These are phyloP conservation scores for Drosophila subpulchrella DNA, from an alignment of 1,140 invertebrate species.

Conservation along the genomic window DNA sequence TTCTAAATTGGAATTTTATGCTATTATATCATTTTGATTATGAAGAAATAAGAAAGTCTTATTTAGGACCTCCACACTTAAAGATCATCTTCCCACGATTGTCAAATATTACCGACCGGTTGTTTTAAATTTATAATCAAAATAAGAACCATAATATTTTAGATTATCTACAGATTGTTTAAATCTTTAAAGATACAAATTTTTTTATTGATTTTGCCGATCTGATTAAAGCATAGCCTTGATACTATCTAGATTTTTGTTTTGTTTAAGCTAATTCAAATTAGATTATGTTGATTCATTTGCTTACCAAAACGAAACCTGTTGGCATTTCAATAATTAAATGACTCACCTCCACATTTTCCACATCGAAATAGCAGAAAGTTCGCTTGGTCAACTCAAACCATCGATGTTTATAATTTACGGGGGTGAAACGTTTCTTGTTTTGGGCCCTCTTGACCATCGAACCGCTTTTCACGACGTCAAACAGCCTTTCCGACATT, in stretches of 20 bases:
- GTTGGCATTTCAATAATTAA: slow-evolving; percentile 7
- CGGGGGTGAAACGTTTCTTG: slow-evolving; percentile 92
- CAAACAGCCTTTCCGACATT: slow-evolving; percentile 76
- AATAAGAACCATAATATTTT: too few relatives aligned
- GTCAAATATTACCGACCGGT: too few relatives aligned
- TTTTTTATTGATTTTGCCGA: not conserved
- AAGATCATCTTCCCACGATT: too few relatives aligned
- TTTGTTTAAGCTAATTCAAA: slow-evolving; percentile 5
- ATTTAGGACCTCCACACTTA: too few relatives aligned
- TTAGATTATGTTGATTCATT: slow-evolving; percentile 22
- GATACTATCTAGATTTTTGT: not conserved
- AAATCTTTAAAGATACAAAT: not conserved
- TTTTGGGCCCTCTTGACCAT: slow-evolving; percentile 95
- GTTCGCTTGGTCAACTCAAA: slow-evolving; percentile 90
- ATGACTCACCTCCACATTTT: slow-evolving; percentile 89
- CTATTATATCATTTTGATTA: too few relatives aligned
- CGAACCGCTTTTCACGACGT: slow-evolving; percentile 87
- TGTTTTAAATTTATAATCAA: too few relatives aligned
- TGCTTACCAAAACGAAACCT: slow-evolving; percentile 18
- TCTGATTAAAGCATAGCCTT: not conserved
- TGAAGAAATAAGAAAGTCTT: too few relatives aligned
- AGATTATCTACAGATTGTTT: not conserved
- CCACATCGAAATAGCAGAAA: slow-evolving; percentile 92
- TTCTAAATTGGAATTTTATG: too few relatives aligned
- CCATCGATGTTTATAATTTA: slow-evolving; percentile 94